Conservation (phyloP, 2,797 vertebrate species). For the Ceyx erithaca region DNA sequence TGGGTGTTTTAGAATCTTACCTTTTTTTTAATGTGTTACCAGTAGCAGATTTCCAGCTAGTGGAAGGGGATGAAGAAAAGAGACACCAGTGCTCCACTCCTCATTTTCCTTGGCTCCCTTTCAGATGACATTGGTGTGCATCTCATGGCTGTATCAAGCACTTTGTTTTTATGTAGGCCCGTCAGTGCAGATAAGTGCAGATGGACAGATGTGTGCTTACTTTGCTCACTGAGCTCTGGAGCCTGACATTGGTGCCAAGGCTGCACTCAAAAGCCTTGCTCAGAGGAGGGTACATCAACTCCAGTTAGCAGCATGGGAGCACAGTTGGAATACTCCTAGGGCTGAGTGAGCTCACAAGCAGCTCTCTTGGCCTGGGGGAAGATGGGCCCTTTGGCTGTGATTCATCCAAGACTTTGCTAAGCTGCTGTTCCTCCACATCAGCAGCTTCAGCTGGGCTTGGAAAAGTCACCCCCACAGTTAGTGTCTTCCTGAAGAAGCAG, state of each 20-base stretch:
- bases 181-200: not conserved
- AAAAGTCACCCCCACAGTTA: not conserved
- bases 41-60: not conserved
- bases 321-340: not conserved
- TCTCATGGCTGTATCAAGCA: not conserved
- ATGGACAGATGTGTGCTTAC: not conserved
- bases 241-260: not conserved
- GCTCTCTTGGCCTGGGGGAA: not conserved
- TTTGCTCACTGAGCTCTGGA: not conserved
- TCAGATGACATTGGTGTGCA: not conserved
- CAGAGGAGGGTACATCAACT: not conserved
- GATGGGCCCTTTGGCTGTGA: not conserved
- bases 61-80: not conserved
- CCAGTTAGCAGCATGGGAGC: not conserved
- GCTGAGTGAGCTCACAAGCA: not conserved
- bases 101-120: not conserved
- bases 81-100: fast-evolving
- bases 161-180: not conserved
- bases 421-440: not conserved
- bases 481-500: not conserved
- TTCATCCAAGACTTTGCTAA: not conserved
- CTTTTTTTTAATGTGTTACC: not conserved
- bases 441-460: not conserved
- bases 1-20: not conserved
- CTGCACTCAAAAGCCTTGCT: not conserved